Evolutionary conservation across 2,888 invertebrate species (phyloP), one percentile per base, ranked within the genome.

Genomic region (Pseudeuparius sepicola): DNA sequence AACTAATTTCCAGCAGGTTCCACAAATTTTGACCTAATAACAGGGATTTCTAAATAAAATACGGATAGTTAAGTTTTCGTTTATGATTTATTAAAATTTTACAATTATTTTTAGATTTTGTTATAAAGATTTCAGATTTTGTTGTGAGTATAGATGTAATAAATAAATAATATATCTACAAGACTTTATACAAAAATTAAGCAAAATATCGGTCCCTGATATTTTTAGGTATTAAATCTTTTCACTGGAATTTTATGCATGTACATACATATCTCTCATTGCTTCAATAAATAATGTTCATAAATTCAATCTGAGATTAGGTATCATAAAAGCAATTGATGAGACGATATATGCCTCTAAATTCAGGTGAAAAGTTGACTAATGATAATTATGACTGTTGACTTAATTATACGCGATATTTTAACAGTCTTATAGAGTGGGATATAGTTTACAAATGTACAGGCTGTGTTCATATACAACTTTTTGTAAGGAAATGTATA

Each of bases 141-240:
- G 62, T 62, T 62, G 62, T 62, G 62, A 62, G 62, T 61, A 60
- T 58, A 61, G 62, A 61, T 61, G 61, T 57, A 55, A 60, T 60
- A 60, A 61, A 61, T 59, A 59, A 60, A 55, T 59, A 59, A 58
- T 57, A 56, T 62, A 61, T 60, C 57, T 61, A 62, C 61, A 62
- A 59, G 57, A 56, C 56, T 62, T 61, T 60, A 57, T 61, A 60
- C 59, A 61, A 54, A 50, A 54, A 54, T 54, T 52, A 55, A 56
- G 51, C 51, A 56, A 55, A 55, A 52, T 47, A 50, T 59, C 59
- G 60, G 59, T 61, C 60, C 61, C 59, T 61, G 59, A 60, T 57
- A 50, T 55, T 50, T 46, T 45, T 48, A 46, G 49, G 49, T 49
- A 20, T 20, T n/a, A 37, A 32, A 42, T 42, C 36, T 47, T 47